phyloP scores from a whole-genome alignment of 2,797 vertebrate species.

The Sebastes kiyomatsui region DNA sequence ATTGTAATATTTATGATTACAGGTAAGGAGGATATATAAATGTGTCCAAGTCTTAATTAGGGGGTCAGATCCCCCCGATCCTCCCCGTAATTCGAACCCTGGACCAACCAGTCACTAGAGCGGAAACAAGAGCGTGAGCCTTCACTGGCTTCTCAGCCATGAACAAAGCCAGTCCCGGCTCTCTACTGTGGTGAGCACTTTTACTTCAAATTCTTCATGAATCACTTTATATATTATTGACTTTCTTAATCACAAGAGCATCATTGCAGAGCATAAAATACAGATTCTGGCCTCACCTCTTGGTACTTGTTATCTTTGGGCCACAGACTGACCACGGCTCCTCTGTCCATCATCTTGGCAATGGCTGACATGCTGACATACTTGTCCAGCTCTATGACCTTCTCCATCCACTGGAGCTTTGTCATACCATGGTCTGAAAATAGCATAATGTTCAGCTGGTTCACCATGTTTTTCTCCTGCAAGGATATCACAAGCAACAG shows the following conservation, averaged over 20 bases:
- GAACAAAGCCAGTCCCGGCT: not conserved
- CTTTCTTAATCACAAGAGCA: not conserved
- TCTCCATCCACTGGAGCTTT: constrained; percentile 90
- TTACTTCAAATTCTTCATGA: no score
- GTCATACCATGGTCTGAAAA: constrained; percentile 99
- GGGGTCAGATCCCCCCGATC: not conserved
- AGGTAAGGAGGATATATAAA: not conserved
- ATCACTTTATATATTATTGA: no score
- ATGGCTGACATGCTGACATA: constrained; percentile 86
- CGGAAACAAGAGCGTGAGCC: not conserved
- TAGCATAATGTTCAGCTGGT: constrained; percentile 87
- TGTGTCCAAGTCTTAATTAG: not conserved
- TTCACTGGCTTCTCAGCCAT: not conserved
- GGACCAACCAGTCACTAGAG: not conserved
- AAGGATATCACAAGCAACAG: constrained; percentile 6
- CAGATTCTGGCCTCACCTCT: constrained; percentile 68
- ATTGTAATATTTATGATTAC: not conserved
- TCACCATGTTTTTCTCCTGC: constrained; percentile 85
- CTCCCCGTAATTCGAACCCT: not conserved
- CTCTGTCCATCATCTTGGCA: constrained; percentile 91
- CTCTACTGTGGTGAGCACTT: not conserved
- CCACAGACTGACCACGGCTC: constrained; percentile 94
- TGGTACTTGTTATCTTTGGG: constrained; percentile 80
- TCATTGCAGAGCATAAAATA: not conserved
- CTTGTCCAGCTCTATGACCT: constrained; percentile 89